Evolutionary conservation across 2,888 invertebrate genomes (phyloP).

Genomic region (Smittia sp.): DNA sequence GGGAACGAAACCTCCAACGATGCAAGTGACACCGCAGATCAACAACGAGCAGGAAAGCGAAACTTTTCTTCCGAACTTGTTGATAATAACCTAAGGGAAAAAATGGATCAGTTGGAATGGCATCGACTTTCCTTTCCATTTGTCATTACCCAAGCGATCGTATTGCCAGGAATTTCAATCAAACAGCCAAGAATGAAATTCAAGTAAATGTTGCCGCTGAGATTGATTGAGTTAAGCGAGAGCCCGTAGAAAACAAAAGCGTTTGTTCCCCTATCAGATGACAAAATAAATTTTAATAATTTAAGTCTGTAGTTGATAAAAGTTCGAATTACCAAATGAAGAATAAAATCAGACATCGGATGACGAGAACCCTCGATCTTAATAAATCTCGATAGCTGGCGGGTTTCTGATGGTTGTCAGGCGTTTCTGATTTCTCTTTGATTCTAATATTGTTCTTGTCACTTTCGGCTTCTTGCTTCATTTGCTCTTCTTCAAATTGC

Average conservation of each 20-base stretch:
- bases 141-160: constrained; percentile 49
- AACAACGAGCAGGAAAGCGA: constrained; percentile 57
- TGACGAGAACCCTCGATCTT: not conserved
- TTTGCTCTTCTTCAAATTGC: constrained; percentile 50
- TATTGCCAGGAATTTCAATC: constrained; percentile 62
- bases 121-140: not conserved
- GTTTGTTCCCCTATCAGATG: constrained; percentile 58
- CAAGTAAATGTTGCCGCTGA: constrained; percentile 66
- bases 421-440: not conserved
- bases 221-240: constrained; percentile 63
- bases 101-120: not conserved
- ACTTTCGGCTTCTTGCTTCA: not conserved
- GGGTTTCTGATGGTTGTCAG: not conserved
- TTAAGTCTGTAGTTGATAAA: not conserved
- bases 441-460: not conserved
- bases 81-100: constrained; percentile 53
- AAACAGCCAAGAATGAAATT: constrained; percentile 64
- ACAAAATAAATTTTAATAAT: not conserved
- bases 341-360: constrained; percentile 19
- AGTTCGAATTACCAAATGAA: constrained; percentile 29
- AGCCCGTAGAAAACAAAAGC: constrained; percentile 69
- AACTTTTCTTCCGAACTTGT: constrained; percentile 56
- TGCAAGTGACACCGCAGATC: constrained; percentile 57
- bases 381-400: not conserved
- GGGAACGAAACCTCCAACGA: constrained; percentile 57